Evolutionary conservation across 2,113 vertebrate species (phyloP).

Genomic region (Eulemur rufifrons): DNA sequence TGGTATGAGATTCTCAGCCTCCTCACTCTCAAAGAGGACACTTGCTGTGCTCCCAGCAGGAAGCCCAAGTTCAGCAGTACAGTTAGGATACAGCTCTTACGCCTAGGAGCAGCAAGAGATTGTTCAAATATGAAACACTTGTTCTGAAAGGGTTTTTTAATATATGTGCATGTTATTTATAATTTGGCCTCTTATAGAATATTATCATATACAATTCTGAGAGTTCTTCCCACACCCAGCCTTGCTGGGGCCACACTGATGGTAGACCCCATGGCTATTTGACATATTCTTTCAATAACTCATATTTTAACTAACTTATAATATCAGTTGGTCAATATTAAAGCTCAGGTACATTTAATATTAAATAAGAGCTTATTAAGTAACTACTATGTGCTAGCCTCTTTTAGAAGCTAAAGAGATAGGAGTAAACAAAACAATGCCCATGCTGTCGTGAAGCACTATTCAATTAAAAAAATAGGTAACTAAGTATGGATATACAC

Average conservation of each 20-base stretch:
- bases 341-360: background rate
- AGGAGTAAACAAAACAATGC: background rate
- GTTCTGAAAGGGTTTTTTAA: background rate
- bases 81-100: background rate
- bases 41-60: constrained; percentile 40
- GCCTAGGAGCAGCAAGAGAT: background rate
- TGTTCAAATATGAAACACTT: background rate
- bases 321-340: background rate
- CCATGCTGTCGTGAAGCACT: background rate
- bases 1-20: constrained; percentile 8
- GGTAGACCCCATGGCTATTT: background rate
- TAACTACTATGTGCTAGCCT: background rate
- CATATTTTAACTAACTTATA: background rate
- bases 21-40: background rate
- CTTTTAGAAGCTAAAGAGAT: background rate
- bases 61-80: background rate
- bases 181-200: background rate
- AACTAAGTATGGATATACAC: background rate
- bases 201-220: background rate
- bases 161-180: background rate
- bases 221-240: background rate
- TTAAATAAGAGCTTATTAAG: background rate
- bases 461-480: background rate
- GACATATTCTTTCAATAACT: background rate
- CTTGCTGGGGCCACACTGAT: background rate